Conservation (phyloP, 2,888 invertebrate species). For the Caenorhabditis macrosperma region DNA sequence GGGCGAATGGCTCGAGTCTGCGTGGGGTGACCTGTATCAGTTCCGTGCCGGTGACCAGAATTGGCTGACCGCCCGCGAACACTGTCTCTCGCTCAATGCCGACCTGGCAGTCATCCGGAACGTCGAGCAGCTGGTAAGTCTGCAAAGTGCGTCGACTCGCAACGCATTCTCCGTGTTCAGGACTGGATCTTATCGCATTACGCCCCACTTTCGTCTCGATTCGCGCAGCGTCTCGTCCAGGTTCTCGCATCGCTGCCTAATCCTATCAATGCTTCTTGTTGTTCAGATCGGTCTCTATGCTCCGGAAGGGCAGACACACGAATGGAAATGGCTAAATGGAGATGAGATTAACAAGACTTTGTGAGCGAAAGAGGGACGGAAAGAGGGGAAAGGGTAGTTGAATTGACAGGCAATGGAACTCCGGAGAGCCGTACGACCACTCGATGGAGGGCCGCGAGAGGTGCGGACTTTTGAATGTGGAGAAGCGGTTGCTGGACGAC, state of each 20-base stretch:
- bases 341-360: slow-evolving; percentile 38
- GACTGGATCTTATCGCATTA: slow-evolving; percentile 64
- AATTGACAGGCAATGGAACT: slow-evolving; percentile 28
- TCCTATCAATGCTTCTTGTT: slow-evolving; percentile 25
- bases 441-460: slow-evolving; percentile 53
- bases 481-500: slow-evolving; percentile 39
- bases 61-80: slow-evolving; percentile 61
- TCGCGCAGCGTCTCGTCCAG: slow-evolving; percentile 57
- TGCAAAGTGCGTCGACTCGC: too few species aligned
- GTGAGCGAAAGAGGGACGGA: slow-evolving; percentile 13
- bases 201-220: slow-evolving; percentile 57
- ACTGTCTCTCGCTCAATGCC: slow-evolving; percentile 58
- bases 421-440: slow-evolving; percentile 58
- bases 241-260: slow-evolving; percentile 28
- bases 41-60: slow-evolving; percentile 57
- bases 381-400: neutral
- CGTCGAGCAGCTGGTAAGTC: slow-evolving; percentile 51
- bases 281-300: slow-evolving; percentile 57
- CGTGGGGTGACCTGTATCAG: slow-evolving; percentile 60
- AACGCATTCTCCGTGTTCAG: slow-evolving; percentile 29
- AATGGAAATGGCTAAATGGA: slow-evolving; percentile 58
- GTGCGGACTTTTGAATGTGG: slow-evolving; percentile 54
- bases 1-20: slow-evolving; percentile 61
- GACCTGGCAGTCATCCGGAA: slow-evolving; percentile 53
- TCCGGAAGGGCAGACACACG: slow-evolving; percentile 48